These are phyloP conservation scores for Anguilla obscura DNA, from an alignment of 2,797 vertebrate species.

Conservation along the genomic window DNA sequence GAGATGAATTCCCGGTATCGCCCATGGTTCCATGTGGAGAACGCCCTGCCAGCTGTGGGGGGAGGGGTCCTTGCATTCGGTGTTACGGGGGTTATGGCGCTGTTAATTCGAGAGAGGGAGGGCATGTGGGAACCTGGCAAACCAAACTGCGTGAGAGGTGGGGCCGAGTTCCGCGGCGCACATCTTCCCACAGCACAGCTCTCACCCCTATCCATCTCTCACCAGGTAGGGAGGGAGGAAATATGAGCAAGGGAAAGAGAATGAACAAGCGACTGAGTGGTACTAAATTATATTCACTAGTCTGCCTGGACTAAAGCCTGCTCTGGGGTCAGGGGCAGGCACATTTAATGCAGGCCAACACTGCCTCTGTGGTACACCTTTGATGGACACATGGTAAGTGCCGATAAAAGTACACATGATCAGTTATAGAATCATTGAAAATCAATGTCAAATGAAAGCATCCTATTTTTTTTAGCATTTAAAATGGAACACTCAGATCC, in stretches of 20 bases:
- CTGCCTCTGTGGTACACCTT: not conserved
- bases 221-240: slow-evolving; percentile 41
- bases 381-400: not conserved
- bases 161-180: slow-evolving; percentile 28
- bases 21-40: slow-evolving; percentile 36
- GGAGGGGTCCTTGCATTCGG: not conserved
- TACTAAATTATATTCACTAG: slow-evolving; percentile 29
- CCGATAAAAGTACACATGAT: not conserved
- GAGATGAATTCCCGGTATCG: slow-evolving; percentile 25
- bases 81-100: not conserved
- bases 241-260: slow-evolving; percentile 30
- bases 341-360: slow-evolving; percentile 9
- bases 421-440: not conserved
- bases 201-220: slow-evolving; percentile 40
- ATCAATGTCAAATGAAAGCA: not conserved
- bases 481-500: not conserved
- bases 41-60: not conserved
- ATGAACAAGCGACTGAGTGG: slow-evolving; percentile 34
- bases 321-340: slow-evolving; percentile 30
- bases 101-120: slow-evolving; percentile 31
- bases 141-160: slow-evolving; percentile 30
- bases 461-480: not conserved
- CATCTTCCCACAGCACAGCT: slow-evolving; percentile 34
- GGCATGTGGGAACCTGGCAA: slow-evolving; percentile 30
- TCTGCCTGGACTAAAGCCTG: slow-evolving; percentile 46